Evolutionary conservation across 2,888 invertebrate species (phyloP), one percentile per base, ranked within the genome.

Genomic region (Latrodectus elegans): DNA sequence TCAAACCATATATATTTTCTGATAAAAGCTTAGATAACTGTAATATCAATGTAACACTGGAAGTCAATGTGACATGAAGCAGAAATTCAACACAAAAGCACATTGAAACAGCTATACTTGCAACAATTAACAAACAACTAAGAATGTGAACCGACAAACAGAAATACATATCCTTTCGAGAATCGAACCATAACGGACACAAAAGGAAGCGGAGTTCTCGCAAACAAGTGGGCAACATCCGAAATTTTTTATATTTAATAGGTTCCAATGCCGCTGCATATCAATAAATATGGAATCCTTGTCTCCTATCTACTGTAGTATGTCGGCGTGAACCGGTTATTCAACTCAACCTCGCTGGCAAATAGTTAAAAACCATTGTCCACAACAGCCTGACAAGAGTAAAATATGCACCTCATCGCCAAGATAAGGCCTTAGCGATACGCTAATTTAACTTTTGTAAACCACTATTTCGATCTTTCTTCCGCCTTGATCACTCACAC

Each of bases 281-380:
- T 60, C 60, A n/a, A 60, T 38, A 38, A 60, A 60, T 11, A 60
- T 9, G 51, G 73, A 70, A 38, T n/a, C 8, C 73, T 8, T 51
- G 76, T 78, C 4, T 78, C 78, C 67, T n/a, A 67, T 49, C 53
- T 70, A 75, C 75, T 75, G 75, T 82, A 67, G 81, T 81, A 73
- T 73, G 51, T 81, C 81, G 81, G 68, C 68, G 51, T 65, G 26
- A 68, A 82, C 82, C 82, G 82, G 82, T 82, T 82, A 75, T 75
- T 82, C 75, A 68, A 65, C 75, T 38, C 74, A 26, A 22, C 55
- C 52, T 64, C 74, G 26, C 17, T n/a, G n/a, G 60, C 12, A 60
- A 6, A n/a, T 60, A 15, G 60, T 60, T 60, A 60, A 60, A 60
- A 60, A 60, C 60, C 14, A 6, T 60, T 60, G 60, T 60, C 60